These are phyloP conservation scores for Lasioglossum zephyrum DNA, from an alignment of 2,888 invertebrate species.

Conservation along the genomic window DNA sequence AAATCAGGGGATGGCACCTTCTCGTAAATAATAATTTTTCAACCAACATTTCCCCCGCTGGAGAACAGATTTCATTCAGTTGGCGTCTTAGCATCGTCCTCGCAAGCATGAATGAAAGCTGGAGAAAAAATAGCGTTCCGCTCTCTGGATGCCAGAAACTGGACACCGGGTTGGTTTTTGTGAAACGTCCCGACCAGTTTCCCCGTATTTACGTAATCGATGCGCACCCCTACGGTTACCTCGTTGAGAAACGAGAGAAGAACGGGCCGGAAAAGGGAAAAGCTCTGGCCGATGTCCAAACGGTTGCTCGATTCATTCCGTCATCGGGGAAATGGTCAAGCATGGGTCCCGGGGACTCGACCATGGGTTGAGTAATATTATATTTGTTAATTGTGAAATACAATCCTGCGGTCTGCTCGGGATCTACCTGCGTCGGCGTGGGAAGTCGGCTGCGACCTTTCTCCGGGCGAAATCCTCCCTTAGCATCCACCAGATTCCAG, in stretches of 20 bases:
- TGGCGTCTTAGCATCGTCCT: not conserved
- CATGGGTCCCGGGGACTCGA: slow-evolving; percentile 37
- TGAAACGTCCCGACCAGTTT: slow-evolving; percentile 38
- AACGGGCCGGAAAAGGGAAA: slow-evolving; percentile 47
- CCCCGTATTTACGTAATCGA: slow-evolving; percentile 73
- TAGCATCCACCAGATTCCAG: slow-evolving; percentile 16
- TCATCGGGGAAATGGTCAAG: slow-evolving; percentile 75
- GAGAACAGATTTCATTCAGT: not conserved
- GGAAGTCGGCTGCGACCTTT: slow-evolving; percentile 66
- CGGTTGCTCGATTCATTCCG: slow-evolving; percentile 41
- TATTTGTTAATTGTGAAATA: slow-evolving; percentile 84
- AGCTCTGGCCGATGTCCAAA: slow-evolving; percentile 38
- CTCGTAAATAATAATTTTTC: no score
- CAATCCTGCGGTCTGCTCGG: slow-evolving; percentile 71
- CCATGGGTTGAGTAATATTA: slow-evolving; percentile 80
- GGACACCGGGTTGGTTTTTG: slow-evolving; percentile 43
- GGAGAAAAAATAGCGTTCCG: slow-evolving; percentile 1
- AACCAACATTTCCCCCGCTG: not conserved
- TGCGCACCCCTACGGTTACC: slow-evolving; percentile 41
- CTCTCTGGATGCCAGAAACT: slow-evolving; percentile 41
- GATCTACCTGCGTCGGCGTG: slow-evolving; percentile 73
- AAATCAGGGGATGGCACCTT: no score
- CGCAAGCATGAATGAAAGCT: not conserved
- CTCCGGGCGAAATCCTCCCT: not conserved
- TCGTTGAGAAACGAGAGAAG: slow-evolving; percentile 42